These are phyloP conservation scores for Lytechinus pictus DNA, from an alignment of 35 echinoderm and acorn worm species.

Conservation along the genomic window DNA sequence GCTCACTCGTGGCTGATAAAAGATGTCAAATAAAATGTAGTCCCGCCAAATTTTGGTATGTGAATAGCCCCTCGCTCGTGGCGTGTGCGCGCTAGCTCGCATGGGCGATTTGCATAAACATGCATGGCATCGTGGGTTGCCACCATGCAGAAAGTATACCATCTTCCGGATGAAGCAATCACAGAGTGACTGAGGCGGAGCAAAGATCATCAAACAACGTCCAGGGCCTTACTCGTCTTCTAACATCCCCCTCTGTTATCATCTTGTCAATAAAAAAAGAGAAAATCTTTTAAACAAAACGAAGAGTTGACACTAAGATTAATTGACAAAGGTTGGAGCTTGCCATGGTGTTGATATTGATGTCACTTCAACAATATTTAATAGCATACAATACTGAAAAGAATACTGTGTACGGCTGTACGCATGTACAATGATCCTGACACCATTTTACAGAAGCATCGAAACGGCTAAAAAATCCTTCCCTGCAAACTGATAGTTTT, in stretches of 20 bases:
- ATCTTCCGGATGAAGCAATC: not conserved
- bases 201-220: constrained; percentile 32
- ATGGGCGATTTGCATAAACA: constrained; percentile 28
- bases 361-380: too few species aligned
- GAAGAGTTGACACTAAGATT: too few species aligned
- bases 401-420: too few species aligned
- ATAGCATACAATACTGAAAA: too few species aligned
- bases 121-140: not conserved
- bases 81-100: not conserved
- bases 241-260: not conserved
- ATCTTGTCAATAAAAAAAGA: not conserved
- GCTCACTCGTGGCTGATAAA: not conserved
- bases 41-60: not conserved
- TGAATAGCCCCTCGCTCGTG: not conserved
- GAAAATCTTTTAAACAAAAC: too few species aligned
- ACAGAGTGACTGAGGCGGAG: not conserved
- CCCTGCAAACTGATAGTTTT: too few species aligned
- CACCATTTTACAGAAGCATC: too few species aligned
- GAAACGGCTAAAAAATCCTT: too few species aligned
- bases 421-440: too few species aligned
- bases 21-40: not conserved
- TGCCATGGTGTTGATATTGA: too few species aligned
- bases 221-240: not conserved
- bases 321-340: too few species aligned
- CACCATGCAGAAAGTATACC: not conserved